phyloP scores from a whole-genome alignment of 1,140 invertebrate species.

The Oedothorax gibbosus region DNA sequence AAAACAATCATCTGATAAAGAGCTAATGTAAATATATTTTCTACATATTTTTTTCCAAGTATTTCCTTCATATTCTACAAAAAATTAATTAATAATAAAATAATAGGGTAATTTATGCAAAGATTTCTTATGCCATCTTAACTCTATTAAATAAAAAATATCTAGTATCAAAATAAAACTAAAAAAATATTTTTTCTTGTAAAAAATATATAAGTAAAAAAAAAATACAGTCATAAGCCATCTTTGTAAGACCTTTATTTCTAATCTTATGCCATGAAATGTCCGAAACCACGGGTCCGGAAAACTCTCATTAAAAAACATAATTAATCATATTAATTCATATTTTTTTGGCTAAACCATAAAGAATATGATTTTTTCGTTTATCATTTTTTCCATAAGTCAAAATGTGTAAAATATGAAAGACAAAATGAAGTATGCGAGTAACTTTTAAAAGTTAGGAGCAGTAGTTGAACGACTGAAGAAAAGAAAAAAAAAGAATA shows the following conservation, averaged over 20 bases:
- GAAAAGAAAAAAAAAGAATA: slow-evolving; percentile 35
- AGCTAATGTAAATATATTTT: too few species aligned
- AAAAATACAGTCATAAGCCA: not conserved
- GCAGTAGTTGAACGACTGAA: slow-evolving; percentile 22
- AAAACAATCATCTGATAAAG: too few species aligned
- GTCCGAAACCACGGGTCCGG: slow-evolving; percentile 19
- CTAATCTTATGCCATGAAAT: slow-evolving; percentile 44
- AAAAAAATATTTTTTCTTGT: too few species aligned
- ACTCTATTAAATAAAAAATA: too few species aligned
- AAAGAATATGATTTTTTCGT: slow-evolving; percentile 56
- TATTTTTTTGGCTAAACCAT: slow-evolving; percentile 36
- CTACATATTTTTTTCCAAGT: too few species aligned
- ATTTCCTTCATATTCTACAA: too few species aligned
- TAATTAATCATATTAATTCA: slow-evolving; percentile 56
- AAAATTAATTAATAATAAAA: too few species aligned
- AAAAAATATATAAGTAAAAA: too few species aligned
- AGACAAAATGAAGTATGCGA: slow-evolving; percentile 56
- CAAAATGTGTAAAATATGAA: slow-evolving; percentile 53
- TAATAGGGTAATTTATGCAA: too few species aligned
- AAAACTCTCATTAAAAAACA: slow-evolving; percentile 37
- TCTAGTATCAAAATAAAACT: too few species aligned
- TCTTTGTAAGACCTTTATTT: slow-evolving; percentile 34
- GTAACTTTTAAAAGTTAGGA: slow-evolving; percentile 52
- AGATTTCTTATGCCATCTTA: too few species aligned
- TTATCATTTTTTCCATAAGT: slow-evolving; percentile 59